Evolutionary conservation across 1,140 invertebrate genomes (phyloP).

Genomic region (Drosophila chauvacae): DNA sequence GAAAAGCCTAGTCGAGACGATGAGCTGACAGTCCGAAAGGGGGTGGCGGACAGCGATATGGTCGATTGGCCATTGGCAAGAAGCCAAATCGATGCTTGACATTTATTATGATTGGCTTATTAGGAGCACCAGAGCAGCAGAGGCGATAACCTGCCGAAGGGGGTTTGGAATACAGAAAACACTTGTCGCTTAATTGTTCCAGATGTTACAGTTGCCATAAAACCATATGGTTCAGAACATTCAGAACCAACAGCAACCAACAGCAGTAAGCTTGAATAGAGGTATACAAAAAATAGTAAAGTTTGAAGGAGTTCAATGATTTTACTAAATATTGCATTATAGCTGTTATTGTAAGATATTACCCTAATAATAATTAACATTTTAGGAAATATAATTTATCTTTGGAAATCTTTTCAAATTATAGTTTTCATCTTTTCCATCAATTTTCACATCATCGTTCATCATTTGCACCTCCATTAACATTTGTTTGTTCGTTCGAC

Average conservation of each 20-base stretch:
- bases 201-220: constrained; percentile 12
- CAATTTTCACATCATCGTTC: neutral
- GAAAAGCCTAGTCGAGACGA: constrained; percentile 40
- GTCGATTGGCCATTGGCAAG: constrained; percentile 65
- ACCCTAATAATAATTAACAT: too few species aligned
- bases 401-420: neutral
- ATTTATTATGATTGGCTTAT: constrained; percentile 83
- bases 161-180: neutral
- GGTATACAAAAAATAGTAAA: neutral
- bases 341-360: neutral
- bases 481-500: constrained; percentile 23
- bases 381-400: neutral
- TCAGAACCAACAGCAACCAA: too few species aligned
- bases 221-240: constrained; percentile 17
- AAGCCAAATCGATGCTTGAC: constrained; percentile 77
- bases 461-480: constrained; percentile 1
- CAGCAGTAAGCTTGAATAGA: neutral
- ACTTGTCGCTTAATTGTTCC: constrained; percentile 34
- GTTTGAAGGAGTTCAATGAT: too few species aligned
- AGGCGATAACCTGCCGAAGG: constrained; percentile 20
- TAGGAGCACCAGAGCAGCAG: constrained; percentile 49
- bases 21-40: constrained; percentile 49
- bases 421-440: neutral
- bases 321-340: neutral
- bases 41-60: constrained; percentile 13